These are phyloP conservation scores for Lycocerus yunnanus DNA, from an alignment of 2,888 invertebrate species.

Conservation along the genomic window DNA sequence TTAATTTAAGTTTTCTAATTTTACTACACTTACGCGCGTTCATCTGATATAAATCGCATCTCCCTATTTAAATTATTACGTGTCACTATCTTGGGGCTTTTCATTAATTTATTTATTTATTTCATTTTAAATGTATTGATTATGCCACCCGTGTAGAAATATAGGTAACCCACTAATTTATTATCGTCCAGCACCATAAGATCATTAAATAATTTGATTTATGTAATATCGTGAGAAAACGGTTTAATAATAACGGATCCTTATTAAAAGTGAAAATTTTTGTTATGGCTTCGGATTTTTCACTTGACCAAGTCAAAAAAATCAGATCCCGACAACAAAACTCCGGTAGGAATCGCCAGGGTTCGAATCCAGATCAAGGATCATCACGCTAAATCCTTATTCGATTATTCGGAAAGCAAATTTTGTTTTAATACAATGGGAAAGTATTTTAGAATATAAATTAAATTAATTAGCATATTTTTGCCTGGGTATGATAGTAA, in stretches of 20 bases:
- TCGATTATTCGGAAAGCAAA: not conserved
- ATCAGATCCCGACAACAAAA: no score
- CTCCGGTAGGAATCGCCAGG: no score
- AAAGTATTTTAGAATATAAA: not conserved
- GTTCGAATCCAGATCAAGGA: not conserved
- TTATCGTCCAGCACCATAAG: not conserved
- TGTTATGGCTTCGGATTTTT: no score
- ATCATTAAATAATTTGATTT: not conserved
- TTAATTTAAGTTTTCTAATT: not conserved
- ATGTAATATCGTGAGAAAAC: not conserved
- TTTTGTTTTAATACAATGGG: not conserved
- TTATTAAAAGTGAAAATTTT: not conserved
- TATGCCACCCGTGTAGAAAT: not conserved
- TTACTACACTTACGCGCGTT: not conserved
- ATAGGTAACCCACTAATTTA: not conserved
- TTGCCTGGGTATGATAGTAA: not conserved
- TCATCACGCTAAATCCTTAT: not conserved
- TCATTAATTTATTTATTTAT: not conserved
- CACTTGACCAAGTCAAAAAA: not conserved
- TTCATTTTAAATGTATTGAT: not conserved
- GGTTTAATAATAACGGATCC: not conserved
- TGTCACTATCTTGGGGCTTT: not conserved
- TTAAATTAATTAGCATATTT: not conserved
- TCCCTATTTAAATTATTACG: not conserved
- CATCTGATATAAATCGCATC: not conserved